Evolutionary conservation across 2,113 vertebrate species (phyloP), one percentile per base, ranked within the genome.

Genomic region (Lepus americanus): DNA sequence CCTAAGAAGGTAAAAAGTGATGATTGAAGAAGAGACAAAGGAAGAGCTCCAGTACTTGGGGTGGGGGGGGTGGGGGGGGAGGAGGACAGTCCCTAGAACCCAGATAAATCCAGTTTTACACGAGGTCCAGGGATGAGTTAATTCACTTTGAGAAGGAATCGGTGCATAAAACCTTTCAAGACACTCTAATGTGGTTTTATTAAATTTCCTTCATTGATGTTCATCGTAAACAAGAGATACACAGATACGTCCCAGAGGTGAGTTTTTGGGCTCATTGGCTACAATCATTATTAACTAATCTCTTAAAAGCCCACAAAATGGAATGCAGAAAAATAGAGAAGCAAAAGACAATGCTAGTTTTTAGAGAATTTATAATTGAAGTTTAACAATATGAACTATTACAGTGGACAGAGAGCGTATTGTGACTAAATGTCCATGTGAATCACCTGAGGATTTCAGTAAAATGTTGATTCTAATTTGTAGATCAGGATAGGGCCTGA

Each of bases 301-400:
- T 87, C 20, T 13, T 53, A 23, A 86, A 81, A 51, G 27, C 59
- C 70, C 59, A 63, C 76, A 88, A 31, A 80, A 74, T 87, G 33
- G 61, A 85, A 61, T 77, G 29, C 70, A 82, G 55, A 79, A 66
- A 73, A 64, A 59, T 49, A 55, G 29, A 67, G 64, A 39, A 14
- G 66, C 83, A 39, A 11, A 53, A 91, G 74, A 83, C 10, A 64
- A 25, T 16, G 73, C 17, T 76, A 55, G 25, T 85, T 61, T 74
- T 33, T 55, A 39, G 27, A 44, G 63, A 92, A 66, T 51, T 84
- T 74, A 61, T 78, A 69, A 64, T 72, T 87, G 51, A 87, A 92
- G 69, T 92, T 67, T 70, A 80, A 81, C n/a, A 64, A 61, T 44
- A 12, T 3, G 39, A n/a, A 59, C 55, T 59, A 59, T 59, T 19